These are phyloP conservation scores for Hoplostethus mediterraneus DNA, from an alignment of 2,797 vertebrate species.

Conservation along the genomic window DNA sequence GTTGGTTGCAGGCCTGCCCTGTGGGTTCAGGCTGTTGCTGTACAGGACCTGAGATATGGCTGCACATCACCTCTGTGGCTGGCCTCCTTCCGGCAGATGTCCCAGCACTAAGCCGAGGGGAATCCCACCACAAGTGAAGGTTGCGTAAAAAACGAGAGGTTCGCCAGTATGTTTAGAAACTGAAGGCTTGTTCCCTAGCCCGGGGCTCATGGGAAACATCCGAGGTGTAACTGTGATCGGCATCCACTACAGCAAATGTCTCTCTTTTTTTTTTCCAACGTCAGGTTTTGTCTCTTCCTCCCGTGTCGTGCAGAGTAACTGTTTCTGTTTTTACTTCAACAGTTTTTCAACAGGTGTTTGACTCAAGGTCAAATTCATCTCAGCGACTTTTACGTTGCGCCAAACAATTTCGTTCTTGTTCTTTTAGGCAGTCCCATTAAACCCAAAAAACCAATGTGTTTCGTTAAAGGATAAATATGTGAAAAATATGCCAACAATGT, in stretches of 20 bases:
- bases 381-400: background rate
- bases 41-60: constrained; percentile 81
- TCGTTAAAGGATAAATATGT: too few species aligned
- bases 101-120: constrained; percentile 84
- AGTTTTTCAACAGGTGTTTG: constrained; percentile 38
- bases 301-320: background rate
- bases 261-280: constrained; percentile 3
- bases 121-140: constrained; percentile 89
- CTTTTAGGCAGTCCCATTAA: too few species aligned
- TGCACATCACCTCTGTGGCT: constrained; percentile 90
- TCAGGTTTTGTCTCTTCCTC: constrained; percentile 31
- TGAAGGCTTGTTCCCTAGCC: constrained; percentile 61
- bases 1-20: constrained; percentile 79
- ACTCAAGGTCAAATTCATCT: constrained; percentile 7
- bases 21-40: constrained; percentile 86
- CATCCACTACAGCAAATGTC: constrained; percentile 4
- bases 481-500: too few species aligned
- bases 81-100: constrained; percentile 95
- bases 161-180: constrained; percentile 68
- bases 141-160: constrained; percentile 88
- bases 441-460: too few species aligned
- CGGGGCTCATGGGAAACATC: constrained; percentile 48
- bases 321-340: constrained; percentile 23
- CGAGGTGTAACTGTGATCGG: constrained; percentile 36
- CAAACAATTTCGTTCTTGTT: background rate